Percentiles rank a stretch among this genome's conserved stretches.
Evolutionary conservation across 2,888 invertebrate species (phyloP).

Genomic region (Nebria brevicollis): DNA sequence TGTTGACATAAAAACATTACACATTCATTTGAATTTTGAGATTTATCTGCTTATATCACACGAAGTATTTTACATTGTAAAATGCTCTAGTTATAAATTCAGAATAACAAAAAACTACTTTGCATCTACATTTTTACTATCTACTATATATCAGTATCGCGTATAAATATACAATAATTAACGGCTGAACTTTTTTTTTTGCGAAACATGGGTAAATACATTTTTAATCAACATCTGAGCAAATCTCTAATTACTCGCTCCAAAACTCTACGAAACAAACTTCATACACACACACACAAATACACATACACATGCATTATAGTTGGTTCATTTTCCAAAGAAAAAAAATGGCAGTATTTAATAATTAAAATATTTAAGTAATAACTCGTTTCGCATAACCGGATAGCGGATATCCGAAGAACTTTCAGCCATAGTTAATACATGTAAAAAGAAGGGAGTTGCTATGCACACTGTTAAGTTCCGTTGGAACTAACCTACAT

Average conservation of each 20-base stretch:
- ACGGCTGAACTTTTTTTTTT: neutral
- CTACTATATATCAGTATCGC: neutral
- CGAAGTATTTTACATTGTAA: neutral
- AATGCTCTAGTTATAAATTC: neutral
- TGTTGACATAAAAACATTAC: neutral
- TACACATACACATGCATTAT: neutral
- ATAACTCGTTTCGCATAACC: neutral
- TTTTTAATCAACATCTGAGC: no score
- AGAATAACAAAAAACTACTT: neutral
- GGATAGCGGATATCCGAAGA: neutral
- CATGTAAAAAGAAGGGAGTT: neutral
- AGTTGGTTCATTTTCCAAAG: neutral
- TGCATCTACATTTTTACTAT: no score
- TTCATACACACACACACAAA: neutral
- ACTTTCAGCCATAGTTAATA: neutral
- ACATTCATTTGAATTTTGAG: neutral
- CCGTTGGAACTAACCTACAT: conserved; percentile 1
- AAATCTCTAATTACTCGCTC: no score
- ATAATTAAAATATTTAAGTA: no score
- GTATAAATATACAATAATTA: neutral
- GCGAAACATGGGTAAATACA: neutral
- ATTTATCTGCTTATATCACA: neutral
- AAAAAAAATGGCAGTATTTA: neutral
- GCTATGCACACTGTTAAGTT: neutral
- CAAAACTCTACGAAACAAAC: neutral